Percentiles rank a stretch among this genome's conserved stretches.
Evolutionary conservation across 2,797 vertebrate species (phyloP).

Genomic region (Ciconia nigra): DNA sequence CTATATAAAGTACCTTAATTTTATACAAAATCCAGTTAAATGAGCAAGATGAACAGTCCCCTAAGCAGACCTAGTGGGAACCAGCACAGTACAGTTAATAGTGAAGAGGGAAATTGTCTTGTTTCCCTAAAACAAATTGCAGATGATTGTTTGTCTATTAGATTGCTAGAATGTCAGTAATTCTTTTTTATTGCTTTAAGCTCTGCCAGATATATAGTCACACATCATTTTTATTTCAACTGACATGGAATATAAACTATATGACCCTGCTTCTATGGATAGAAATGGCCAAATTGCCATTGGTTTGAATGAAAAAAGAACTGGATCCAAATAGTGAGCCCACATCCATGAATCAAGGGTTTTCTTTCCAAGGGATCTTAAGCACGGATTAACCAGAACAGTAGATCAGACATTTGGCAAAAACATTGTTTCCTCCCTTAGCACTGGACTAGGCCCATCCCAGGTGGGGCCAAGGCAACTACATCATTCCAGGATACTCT

Average conservation of each 20-base stretch:
- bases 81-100: background rate
- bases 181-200: background rate
- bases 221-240: background rate
- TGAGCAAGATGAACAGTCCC: background rate
- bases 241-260: background rate
- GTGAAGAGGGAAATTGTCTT: background rate
- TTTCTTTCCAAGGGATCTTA: background rate
- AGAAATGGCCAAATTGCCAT: background rate
- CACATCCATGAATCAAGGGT: background rate
- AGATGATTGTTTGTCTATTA: background rate
- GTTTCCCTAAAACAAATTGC: background rate
- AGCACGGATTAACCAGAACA: background rate
- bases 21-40: background rate
- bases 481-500: background rate
- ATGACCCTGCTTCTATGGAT: background rate
- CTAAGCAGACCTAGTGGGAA: background rate
- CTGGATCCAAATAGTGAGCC: background rate
- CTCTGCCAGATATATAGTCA: background rate
- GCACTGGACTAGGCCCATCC: background rate
- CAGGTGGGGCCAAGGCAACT: background rate
- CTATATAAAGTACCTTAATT: background rate
- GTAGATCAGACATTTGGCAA: background rate
- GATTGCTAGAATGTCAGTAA: background rate
- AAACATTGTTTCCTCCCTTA: background rate
- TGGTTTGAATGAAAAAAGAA: background rate